A percentile compares a stretch with the other conserved stretches of the same genome.
These are phyloP conservation scores for Cynoglossus semilaevis DNA, from an alignment of 2,113 vertebrate genomes.

Conservation along the genomic window DNA sequence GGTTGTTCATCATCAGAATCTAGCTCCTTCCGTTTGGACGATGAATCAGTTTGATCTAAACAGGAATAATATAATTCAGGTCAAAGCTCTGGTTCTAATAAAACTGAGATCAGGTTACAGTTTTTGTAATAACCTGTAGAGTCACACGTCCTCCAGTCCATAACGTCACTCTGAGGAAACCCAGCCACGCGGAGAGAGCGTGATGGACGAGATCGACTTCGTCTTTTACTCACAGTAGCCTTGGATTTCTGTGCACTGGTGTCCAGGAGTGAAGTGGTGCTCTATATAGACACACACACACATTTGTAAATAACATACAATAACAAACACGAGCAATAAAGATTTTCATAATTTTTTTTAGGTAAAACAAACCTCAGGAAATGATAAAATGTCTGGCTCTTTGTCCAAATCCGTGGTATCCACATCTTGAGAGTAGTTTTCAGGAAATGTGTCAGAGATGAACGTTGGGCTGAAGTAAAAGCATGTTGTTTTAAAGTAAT, in stretches of 20 bases:
- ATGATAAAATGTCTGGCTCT: slow-evolving; percentile 26
- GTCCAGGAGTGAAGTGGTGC: slow-evolving; percentile 79
- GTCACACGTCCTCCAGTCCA: slow-evolving; percentile 80
- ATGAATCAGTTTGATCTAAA: slow-evolving; percentile 30
- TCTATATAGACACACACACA: slow-evolving; percentile 67
- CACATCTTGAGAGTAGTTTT: slow-evolving; percentile 17
- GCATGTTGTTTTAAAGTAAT: not conserved
- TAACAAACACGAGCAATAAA: slow-evolving; percentile 2
- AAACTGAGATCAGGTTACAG: not conserved
- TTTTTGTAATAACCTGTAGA: slow-evolving; percentile 76
- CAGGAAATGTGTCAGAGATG: slow-evolving; percentile 20
- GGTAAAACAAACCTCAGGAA: slow-evolving; percentile 64
- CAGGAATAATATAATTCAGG: not conserved
- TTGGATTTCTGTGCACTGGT: slow-evolving; percentile 81
- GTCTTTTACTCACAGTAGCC: slow-evolving; percentile 78
- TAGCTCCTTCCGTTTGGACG: slow-evolving; percentile 29
- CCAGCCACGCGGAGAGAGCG: slow-evolving; percentile 57
- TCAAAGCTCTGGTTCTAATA: not conserved
- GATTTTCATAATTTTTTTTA: too few relatives aligned
- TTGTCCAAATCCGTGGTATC: slow-evolving; percentile 2
- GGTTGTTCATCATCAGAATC: slow-evolving; percentile 66
- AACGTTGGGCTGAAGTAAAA: slow-evolving; percentile 31
- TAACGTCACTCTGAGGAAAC: slow-evolving; percentile 8
- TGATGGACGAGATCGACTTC: slow-evolving; percentile 71
- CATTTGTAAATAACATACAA: slow-evolving; percentile 2